A percentile compares a stretch with the other conserved stretches of the same genome.
These are phyloP conservation scores for Ptychochromis oligacanthus DNA, from an alignment of 2,113 vertebrate species.

Conservation along the genomic window DNA sequence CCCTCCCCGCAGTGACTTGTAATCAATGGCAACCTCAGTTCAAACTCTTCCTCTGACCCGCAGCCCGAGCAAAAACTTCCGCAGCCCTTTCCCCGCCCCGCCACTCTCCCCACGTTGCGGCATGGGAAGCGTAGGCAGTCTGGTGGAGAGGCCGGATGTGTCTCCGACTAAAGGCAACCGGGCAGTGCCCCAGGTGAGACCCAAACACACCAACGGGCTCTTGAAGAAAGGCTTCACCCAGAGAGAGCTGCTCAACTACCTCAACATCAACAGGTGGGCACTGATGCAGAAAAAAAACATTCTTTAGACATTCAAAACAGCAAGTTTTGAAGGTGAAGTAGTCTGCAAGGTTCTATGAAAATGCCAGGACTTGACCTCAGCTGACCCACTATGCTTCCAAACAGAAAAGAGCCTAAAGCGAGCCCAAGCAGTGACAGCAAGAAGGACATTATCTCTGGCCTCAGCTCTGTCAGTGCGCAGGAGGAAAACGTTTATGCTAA, in stretches of 20 bases:
- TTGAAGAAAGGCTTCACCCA: constrained; percentile 91
- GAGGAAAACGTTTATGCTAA: constrained; percentile 86
- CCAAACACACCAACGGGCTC: constrained; percentile 87
- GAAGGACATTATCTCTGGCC: constrained; percentile 78
- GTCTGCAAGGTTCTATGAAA: not conserved
- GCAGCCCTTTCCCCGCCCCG: constrained; percentile 72
- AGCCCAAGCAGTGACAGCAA: constrained; percentile 46
- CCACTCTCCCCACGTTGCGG: constrained; percentile 75
- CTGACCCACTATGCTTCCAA: constrained; percentile 17
- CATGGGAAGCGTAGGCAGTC: constrained; percentile 98
- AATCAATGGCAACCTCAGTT: constrained; percentile 94
- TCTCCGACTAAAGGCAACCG: constrained; percentile 81
- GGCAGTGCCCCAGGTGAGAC: constrained; percentile 82
- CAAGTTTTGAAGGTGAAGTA: not conserved
- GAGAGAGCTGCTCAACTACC: constrained; percentile 92
- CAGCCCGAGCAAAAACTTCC: constrained; percentile 81
- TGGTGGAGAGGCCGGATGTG: constrained; percentile 91
- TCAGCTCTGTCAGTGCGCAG: constrained; percentile 66
- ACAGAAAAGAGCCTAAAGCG: constrained; percentile 85
- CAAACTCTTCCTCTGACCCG: constrained; percentile 87
- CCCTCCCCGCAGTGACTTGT: constrained; percentile 71
- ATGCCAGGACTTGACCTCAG: not conserved
- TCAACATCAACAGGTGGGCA: constrained; percentile 86
- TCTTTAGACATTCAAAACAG: not conserved
- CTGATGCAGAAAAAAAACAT: not conserved